Conservation (phyloP, 2,797 vertebrate genomes). For the Argentina silus region DNA sequence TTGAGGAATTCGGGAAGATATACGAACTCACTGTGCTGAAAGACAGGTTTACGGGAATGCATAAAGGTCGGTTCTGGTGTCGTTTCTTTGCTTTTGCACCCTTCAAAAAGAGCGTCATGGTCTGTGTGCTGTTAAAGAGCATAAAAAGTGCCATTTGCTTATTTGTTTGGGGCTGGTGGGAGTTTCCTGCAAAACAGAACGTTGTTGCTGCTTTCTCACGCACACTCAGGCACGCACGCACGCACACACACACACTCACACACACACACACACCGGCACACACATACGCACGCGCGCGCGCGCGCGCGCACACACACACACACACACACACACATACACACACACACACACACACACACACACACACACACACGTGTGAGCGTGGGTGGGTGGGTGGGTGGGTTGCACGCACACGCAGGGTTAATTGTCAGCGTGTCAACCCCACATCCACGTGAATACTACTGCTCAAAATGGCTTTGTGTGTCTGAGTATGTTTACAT, state of each 20-base stretch:
- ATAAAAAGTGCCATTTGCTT: slow-evolving; percentile 59
- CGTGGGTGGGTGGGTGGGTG: slow-evolving; percentile 43
- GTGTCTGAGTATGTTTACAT: slow-evolving; percentile 67
- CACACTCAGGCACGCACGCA: neutral
- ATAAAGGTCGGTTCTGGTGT: slow-evolving; percentile 89
- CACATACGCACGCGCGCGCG: slow-evolving; percentile 7
- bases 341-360: neutral
- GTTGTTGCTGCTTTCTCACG: slow-evolving; percentile 13
- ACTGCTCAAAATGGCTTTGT: slow-evolving; percentile 71
- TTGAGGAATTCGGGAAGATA: slow-evolving; percentile 99
- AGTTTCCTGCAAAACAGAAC: slow-evolving; percentile 42
- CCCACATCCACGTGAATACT: slow-evolving; percentile 72
- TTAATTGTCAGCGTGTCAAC: slow-evolving; percentile 62
- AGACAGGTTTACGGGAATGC: slow-evolving; percentile 98
- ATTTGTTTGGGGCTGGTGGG: slow-evolving; percentile 61
- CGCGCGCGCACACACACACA: neutral
- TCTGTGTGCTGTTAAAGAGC: slow-evolving; percentile 40
- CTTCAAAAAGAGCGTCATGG: slow-evolving; percentile 10
- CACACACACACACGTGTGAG: slow-evolving; percentile 61
- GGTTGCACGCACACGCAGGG: slow-evolving; percentile 48
- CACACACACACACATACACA: neutral
- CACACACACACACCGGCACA: slow-evolving; percentile 4
- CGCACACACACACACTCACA: neutral
- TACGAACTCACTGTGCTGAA: slow-evolving; percentile 99
- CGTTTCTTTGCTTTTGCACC: slow-evolving; percentile 29